Percentiles rank a stretch among this genome's conserved stretches.
These are phyloP conservation scores for Lamproptera curius DNA, from an alignment of 2,888 invertebrate genomes.

Conservation along the genomic window DNA sequence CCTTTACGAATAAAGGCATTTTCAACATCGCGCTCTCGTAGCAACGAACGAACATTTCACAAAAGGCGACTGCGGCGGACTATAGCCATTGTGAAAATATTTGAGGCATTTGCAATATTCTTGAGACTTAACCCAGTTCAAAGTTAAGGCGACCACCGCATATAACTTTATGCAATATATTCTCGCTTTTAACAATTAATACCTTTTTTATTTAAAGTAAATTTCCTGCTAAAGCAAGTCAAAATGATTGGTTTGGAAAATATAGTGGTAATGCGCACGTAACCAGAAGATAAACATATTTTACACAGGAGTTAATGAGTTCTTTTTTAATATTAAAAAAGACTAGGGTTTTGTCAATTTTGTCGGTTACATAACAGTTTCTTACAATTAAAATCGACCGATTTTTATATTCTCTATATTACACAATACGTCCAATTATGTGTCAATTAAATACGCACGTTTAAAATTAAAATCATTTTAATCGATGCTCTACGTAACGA, in stretches of 20 bases:
- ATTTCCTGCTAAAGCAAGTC: background rate
- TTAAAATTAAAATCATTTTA: too few relatives aligned
- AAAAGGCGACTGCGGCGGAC: constrained; percentile 12
- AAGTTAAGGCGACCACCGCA: background rate
- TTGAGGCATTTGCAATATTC: constrained; percentile 20
- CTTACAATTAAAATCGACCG: too few relatives aligned
- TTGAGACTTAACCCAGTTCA: constrained; percentile 18
- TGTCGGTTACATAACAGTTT: too few relatives aligned
- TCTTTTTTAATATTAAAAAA: background rate
- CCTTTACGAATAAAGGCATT: too few relatives aligned
- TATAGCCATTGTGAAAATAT: constrained; percentile 19
- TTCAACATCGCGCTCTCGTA: background rate
- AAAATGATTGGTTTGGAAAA: too few relatives aligned
- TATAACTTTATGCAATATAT: background rate
- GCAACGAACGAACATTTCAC: constrained; percentile 5
- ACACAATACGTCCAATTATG: too few relatives aligned
- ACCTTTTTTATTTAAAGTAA: background rate
- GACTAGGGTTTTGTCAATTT: background rate
- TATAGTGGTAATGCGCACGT: background rate
- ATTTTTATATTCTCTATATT: too few relatives aligned
- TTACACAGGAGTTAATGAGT: too few relatives aligned
- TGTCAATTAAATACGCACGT: too few relatives aligned
- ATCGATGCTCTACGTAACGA: too few relatives aligned
- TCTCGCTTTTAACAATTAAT: too few relatives aligned
- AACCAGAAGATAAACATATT: background rate